Percentiles rank a stretch among this genome's conserved stretches.
phyloP scores from a whole-genome alignment of 92 coral and sea anemone genomes.

The Parazoanthus darwini region DNA sequence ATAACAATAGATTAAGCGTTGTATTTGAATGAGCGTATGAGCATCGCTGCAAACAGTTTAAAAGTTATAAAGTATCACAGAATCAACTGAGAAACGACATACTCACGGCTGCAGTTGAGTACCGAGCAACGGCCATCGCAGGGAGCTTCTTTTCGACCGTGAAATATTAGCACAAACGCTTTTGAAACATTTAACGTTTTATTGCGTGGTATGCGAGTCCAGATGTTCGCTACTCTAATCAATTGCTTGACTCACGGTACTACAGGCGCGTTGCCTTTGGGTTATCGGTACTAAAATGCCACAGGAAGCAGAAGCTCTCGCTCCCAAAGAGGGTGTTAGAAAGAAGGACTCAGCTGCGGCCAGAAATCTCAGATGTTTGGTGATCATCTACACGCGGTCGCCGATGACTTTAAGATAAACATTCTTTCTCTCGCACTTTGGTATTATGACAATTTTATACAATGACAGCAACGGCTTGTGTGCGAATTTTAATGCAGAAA shows the following conservation, averaged over 20 bases:
- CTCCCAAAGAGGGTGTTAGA: neutral
- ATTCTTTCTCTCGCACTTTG: constrained; percentile 15
- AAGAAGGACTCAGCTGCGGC: neutral
- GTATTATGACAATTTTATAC: constrained; percentile 19
- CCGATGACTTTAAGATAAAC: constrained; percentile 11
- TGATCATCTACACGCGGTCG: neutral
- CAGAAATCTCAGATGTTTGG: neutral
- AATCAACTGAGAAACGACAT: neutral
- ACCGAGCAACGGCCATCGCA: constrained; percentile 14
- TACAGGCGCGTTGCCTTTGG: neutral
- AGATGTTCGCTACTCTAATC: constrained; percentile 6
- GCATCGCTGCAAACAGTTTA: neutral
- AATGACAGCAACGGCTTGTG: constrained; percentile 17
- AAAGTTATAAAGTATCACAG: neutral
- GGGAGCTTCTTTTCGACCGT: neutral
- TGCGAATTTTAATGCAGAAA: constrained; percentile 36
- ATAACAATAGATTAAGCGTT: constrained; percentile 21
- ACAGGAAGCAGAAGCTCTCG: neutral
- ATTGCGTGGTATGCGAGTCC: constrained; percentile 11
- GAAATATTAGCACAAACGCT: neutral
- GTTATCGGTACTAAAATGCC: neutral
- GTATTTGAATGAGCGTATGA: neutral
- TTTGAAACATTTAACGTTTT: neutral
- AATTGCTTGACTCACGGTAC: neutral
- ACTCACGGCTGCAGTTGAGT: constrained; percentile 17